Evolutionary conservation across 1,140 invertebrate species (phyloP).

Genomic region (Conus betulinus): DNA sequence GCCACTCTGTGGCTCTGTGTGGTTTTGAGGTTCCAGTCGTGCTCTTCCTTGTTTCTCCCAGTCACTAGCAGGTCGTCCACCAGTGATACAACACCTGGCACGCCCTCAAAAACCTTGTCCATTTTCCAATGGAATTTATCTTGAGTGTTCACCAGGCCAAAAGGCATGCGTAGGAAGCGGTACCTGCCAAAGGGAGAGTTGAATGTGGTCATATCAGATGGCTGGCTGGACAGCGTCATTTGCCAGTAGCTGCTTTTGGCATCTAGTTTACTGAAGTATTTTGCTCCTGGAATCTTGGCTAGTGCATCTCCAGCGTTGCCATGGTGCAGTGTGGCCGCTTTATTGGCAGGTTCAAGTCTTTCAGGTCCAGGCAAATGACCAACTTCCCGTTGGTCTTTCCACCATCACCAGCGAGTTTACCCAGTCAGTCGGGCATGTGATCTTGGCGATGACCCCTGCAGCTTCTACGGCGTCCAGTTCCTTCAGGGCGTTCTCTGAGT

Average conservation of each 20-base stretch:
- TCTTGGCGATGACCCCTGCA: too few species aligned
- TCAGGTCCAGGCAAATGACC: constrained; percentile 47
- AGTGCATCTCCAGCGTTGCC: neutral
- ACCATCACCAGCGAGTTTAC: too few species aligned
- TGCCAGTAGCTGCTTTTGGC: constrained; percentile 66
- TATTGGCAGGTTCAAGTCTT: constrained; percentile 43
- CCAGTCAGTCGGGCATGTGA: too few species aligned
- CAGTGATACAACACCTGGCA: too few species aligned
- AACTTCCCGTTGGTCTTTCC: neutral
- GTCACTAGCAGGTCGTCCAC: constrained; percentile 15
- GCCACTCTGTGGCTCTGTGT: constrained; percentile 20
- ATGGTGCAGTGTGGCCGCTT: constrained; percentile 44
- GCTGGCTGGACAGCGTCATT: constrained; percentile 55
- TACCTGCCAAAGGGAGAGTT: constrained; percentile 64
- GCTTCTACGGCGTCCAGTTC: constrained; percentile 36
- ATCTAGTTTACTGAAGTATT: constrained; percentile 59
- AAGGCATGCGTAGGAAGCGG: constrained; percentile 38
- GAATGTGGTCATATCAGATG: constrained; percentile 59
- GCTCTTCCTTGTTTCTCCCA: constrained; percentile 40
- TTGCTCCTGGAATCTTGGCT: constrained; percentile 43
- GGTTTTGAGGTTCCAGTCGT: constrained; percentile 35
- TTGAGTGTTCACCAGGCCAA: constrained; percentile 42
- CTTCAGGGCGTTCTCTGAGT: constrained; percentile 48
- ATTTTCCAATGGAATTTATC: constrained; percentile 49
- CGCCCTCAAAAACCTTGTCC: too few species aligned